Conservation (phyloP, 2,797 vertebrate species). For the Decapterus maruadsi region DNA sequence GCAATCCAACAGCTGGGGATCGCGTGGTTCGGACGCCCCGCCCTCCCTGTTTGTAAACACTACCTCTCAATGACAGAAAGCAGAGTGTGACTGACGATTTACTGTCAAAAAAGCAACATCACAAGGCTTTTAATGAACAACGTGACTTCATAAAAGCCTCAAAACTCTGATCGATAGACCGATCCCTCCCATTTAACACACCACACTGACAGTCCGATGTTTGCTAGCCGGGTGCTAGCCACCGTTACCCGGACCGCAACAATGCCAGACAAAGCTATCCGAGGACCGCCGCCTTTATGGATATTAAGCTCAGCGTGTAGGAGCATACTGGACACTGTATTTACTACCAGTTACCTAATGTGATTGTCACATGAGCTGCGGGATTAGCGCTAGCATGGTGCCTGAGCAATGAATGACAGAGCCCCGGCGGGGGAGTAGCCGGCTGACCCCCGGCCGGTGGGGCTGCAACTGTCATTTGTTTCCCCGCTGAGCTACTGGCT, state of each 20-base stretch:
- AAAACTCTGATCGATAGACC: not conserved
- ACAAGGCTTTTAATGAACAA: accelerated
- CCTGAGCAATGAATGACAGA: conserved; percentile 68
- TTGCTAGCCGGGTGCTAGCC: conserved; percentile 10
- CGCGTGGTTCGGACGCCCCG: conserved; percentile 70
- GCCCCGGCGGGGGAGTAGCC: conserved; percentile 55
- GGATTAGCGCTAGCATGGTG: conserved; percentile 23
- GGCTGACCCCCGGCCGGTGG: conserved; percentile 22
- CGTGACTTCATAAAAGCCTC: accelerated
- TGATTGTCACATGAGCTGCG: not conserved
- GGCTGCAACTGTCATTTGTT: conserved; percentile 53
- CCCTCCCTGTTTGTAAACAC: conserved; percentile 81
- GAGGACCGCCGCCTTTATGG: accelerated
- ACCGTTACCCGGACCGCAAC: not conserved
- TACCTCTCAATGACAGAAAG: conserved; percentile 18
- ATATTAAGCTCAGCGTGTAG: accelerated
- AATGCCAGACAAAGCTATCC: not conserved
- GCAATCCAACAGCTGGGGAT: conserved; percentile 43
- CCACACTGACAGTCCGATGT: not conserved
- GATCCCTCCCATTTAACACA: not conserved
- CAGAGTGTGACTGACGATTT: not conserved
- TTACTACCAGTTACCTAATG: too few relatives aligned
- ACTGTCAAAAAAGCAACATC: not conserved
- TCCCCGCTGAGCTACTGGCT: not conserved
- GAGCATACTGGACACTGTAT: accelerated